Conservation (phyloP, 2,888 invertebrate genomes). For the Panopea generosa region DNA sequence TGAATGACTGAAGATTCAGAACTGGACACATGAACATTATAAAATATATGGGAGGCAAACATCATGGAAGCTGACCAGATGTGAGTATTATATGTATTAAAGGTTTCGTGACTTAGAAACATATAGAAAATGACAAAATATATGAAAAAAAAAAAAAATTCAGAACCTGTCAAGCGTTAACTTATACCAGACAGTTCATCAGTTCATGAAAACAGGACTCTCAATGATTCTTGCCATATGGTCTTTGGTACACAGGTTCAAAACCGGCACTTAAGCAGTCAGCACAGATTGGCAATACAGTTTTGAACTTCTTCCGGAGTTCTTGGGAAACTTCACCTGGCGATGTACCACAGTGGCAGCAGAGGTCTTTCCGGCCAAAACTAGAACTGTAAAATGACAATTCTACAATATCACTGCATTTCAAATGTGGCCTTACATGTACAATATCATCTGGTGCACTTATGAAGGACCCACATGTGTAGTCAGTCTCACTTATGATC, state of each 20-base stretch:
- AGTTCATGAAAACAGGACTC: conserved; percentile 7
- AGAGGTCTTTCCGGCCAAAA: conserved; percentile 24
- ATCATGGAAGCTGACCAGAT: too few species aligned
- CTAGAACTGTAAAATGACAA: conserved; percentile 26
- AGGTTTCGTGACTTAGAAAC: too few species aligned
- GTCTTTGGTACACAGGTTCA: conserved; percentile 17
- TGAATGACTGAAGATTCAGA: too few species aligned
- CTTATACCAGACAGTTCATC: too few species aligned
- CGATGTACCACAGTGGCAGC: conserved; percentile 17
- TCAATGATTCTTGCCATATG: conserved; percentile 18
- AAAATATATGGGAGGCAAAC: too few species aligned
- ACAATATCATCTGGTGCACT: conserved; percentile 23
- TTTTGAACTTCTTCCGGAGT: conserved; percentile 17
- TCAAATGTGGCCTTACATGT: conserved; percentile 23
- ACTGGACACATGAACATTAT: too few species aligned
- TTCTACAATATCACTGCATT: conserved; percentile 19
- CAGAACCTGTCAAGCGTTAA: too few species aligned
- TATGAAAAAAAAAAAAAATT: too few species aligned
- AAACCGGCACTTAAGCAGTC: conserved; percentile 14
- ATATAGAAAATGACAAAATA: too few species aligned
- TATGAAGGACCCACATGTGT: conserved; percentile 21
- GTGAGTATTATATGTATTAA: neutral
- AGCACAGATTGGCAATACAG: conserved; percentile 22
- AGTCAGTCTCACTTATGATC: conserved; percentile 25
- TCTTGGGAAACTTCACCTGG: conserved; percentile 24